phyloP scores from a whole-genome alignment of 2,113 vertebrate species.

The Dascyllus trimaculatus region DNA sequence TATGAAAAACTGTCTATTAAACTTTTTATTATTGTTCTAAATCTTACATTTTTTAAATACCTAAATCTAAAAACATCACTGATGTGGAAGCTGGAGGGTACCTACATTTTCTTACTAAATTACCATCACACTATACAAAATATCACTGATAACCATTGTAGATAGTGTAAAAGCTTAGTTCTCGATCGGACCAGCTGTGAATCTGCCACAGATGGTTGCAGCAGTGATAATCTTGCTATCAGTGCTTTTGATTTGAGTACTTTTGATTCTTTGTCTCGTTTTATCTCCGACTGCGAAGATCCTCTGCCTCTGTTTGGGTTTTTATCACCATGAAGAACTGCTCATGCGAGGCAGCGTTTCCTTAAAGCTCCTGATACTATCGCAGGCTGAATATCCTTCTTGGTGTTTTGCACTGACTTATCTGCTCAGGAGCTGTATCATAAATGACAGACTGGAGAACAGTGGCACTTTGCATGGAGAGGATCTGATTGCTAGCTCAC shows the following conservation, averaged over 20 bases:
- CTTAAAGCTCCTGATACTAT: constrained; percentile 63
- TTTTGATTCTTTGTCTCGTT: constrained; percentile 42
- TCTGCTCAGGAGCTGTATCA: constrained; percentile 52
- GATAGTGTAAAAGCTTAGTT: constrained; percentile 8
- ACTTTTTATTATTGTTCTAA: background rate
- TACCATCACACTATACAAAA: background rate
- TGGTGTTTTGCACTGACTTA: constrained; percentile 42
- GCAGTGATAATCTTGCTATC: constrained; percentile 1
- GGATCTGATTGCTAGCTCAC: constrained; percentile 45
- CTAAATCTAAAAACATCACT: background rate
- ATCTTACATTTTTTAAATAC: background rate
- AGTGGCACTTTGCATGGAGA: constrained; percentile 50
- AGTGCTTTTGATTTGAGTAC: constrained; percentile 60
- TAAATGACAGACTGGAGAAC: constrained; percentile 54
- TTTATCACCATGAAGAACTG: constrained; percentile 56
- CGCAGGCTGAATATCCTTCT: constrained; percentile 50
- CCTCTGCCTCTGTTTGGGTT: constrained; percentile 37
- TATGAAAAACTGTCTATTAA: constrained; percentile 1
- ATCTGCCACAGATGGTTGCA: constrained; percentile 8
- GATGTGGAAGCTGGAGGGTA: background rate
- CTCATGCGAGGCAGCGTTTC: constrained; percentile 64
- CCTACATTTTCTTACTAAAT: background rate
- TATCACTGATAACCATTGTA: background rate
- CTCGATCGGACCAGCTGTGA: background rate
- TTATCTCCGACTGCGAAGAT: constrained; percentile 30